Base-by-base conservation (phyloP, 2,113 vertebrate genomes). In the Regulus satrapa region DNA sequence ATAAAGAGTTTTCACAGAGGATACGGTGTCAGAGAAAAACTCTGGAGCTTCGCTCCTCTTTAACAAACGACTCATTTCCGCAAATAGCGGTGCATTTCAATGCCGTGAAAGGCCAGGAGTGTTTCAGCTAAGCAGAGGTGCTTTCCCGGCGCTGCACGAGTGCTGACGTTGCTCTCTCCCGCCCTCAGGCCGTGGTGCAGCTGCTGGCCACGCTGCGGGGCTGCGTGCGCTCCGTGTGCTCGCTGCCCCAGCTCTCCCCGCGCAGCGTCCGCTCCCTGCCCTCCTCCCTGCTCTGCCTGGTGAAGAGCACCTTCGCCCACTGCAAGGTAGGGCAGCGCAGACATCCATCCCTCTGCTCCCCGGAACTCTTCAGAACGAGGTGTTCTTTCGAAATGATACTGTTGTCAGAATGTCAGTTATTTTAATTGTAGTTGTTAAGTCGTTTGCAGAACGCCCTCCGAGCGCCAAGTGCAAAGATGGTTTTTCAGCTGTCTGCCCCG, bases 261-360 rank as follows among this genome's bases (percentile, higher is more conserved):
- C 94, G 96, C 36, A 95, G 94, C 31, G 97, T 99, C 78, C 98
- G 98, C 63, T 99, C 98, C 34, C 98, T 99, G 12, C 99, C 99
- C 0, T 77, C 97, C 41, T 99, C 98, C 1, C 82, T 99, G 54
- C 98, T 99, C n/a, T 97, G 98, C 12, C 72, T 99, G 29, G 94
- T 99, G 24, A 99, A 97, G 97, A 98, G 97, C 94, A 98, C 98
- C 1, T 99, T 99, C 94, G 97, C 97, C 36, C 99, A 99, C 95
- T 99, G 99, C 96, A 99, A 99, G 98, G 99, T 99, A 58, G 75
- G 97, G 28, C 58, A 29, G 56, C 29, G 62, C 18, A 12, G 8
- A 8, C 28, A 16, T 8, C 54, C 28, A 16, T 8, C 54, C 45
- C 36, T 12, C 5, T 1, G 6, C 34, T 48, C 43, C 21, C 12